A percentile compares a stretch with the other conserved stretches of the same genome.
These are phyloP conservation scores for Nipponia nippon DNA, from an alignment of 2,113 vertebrate genomes.

Conservation along the genomic window DNA sequence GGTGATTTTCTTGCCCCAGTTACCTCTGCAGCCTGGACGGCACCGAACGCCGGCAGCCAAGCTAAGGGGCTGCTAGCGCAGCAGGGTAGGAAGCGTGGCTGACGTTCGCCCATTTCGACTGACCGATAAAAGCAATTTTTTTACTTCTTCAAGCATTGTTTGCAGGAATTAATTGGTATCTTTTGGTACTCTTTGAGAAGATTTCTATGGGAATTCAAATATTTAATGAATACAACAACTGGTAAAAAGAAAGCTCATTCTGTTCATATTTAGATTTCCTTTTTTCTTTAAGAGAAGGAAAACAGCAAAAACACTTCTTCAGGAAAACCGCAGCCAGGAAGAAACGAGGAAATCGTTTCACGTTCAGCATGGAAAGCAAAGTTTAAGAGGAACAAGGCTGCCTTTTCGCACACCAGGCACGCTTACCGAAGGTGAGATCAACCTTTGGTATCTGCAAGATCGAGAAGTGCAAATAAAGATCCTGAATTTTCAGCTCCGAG, in stretches of 20 bases:
- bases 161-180: background rate
- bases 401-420: background rate
- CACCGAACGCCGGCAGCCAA: rapidly evolving
- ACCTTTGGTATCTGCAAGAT: background rate
- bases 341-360: background rate
- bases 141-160: background rate
- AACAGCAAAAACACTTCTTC: background rate
- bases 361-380: background rate
- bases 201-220: background rate
- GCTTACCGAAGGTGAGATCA: background rate
- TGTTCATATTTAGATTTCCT: background rate
- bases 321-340: background rate
- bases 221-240: background rate
- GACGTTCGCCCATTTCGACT: rapidly evolving
- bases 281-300: background rate
- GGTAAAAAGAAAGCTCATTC: background rate
- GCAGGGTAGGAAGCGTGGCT: background rate
- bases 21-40: background rate
- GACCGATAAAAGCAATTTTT: background rate
- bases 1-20: background rate
- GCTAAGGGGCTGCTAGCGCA: background rate
- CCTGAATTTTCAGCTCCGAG: background rate
- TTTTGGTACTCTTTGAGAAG: background rate
- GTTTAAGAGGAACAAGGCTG: background rate
- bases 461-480: background rate